Percentiles rank a stretch among this genome's conserved stretches.
These are phyloP conservation scores for Ditula angustiorana DNA, from an alignment of 2,888 invertebrate genomes.

Conservation along the genomic window DNA sequence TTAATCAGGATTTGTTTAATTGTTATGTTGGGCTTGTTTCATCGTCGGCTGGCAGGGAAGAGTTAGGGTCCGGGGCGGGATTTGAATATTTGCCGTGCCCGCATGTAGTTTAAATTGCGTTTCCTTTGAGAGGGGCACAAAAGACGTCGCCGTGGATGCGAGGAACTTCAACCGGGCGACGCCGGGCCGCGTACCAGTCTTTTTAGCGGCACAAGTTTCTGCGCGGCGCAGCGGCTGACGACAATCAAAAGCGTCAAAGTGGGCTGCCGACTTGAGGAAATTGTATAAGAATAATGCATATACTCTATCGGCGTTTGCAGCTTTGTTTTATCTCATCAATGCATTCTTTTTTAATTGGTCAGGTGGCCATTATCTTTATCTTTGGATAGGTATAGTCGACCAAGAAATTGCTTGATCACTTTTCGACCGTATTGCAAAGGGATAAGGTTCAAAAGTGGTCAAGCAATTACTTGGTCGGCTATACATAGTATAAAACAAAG, in stretches of 20 bases:
- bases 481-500: no score
- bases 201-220: slow-evolving; percentile 62
- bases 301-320: slow-evolving; percentile 3
- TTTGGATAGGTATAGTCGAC: not conserved
- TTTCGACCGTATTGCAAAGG: no score
- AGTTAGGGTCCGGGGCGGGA: slow-evolving; percentile 52
- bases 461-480: no score
- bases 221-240: slow-evolving; percentile 51
- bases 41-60: slow-evolving; percentile 51
- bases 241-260: slow-evolving; percentile 59
- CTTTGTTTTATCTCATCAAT: slow-evolving; percentile 9
- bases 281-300: slow-evolving; percentile 37
- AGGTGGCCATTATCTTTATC: not conserved
- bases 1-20: slow-evolving; percentile 62
- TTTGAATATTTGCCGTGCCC: slow-evolving; percentile 71
- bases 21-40: slow-evolving; percentile 45
- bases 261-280: slow-evolving; percentile 41
- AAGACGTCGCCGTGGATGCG: slow-evolving; percentile 60
- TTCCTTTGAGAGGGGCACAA: slow-evolving; percentile 71
- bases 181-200: slow-evolving; percentile 58
- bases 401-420: no score
- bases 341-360: not conserved
- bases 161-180: slow-evolving; percentile 61
- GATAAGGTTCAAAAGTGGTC: no score
- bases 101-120: slow-evolving; percentile 78